These are phyloP conservation scores for Sitta carolinensis DNA, from an alignment of 2,797 vertebrate genomes.

Conservation along the genomic window DNA sequence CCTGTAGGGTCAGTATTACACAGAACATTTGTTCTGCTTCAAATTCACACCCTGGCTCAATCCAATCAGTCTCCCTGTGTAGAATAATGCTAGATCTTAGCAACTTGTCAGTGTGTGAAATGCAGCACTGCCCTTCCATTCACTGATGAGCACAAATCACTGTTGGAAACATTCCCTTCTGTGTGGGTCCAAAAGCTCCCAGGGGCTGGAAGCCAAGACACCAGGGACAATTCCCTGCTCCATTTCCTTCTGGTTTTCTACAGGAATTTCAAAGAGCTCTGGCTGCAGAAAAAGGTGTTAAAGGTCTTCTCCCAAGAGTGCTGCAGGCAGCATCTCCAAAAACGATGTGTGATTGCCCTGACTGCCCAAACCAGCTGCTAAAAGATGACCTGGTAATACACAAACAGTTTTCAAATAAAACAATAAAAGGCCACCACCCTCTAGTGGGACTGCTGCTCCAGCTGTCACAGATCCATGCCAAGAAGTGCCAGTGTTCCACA, in stretches of 20 bases:
- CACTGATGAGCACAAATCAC: not conserved
- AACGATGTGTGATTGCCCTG: accelerated
- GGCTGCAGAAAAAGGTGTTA: not conserved
- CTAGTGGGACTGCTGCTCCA: not conserved
- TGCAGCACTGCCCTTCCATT: not conserved
- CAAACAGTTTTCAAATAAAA: not conserved
- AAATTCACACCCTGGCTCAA: not conserved
- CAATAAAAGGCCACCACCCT: not conserved
- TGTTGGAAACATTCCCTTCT: not conserved
- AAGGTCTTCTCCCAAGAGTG: not conserved
- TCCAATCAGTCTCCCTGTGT: not conserved
- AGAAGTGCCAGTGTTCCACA: not conserved
- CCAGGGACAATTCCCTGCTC: not conserved
- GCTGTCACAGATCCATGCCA: not conserved
- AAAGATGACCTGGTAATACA: not conserved
- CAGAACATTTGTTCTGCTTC: not conserved
- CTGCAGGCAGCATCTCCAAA: not conserved
- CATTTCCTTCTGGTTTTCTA: not conserved
- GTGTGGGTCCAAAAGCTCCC: not conserved
- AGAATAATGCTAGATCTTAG: not conserved
- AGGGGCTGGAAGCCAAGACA: not conserved
- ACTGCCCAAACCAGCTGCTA: not conserved
- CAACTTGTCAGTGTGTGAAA: not conserved
- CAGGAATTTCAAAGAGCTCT: not conserved
- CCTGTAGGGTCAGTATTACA: not conserved